These are phyloP conservation scores for Cylindroiulus punctatus DNA, from an alignment of 2,888 invertebrate species.

Conservation along the genomic window DNA sequence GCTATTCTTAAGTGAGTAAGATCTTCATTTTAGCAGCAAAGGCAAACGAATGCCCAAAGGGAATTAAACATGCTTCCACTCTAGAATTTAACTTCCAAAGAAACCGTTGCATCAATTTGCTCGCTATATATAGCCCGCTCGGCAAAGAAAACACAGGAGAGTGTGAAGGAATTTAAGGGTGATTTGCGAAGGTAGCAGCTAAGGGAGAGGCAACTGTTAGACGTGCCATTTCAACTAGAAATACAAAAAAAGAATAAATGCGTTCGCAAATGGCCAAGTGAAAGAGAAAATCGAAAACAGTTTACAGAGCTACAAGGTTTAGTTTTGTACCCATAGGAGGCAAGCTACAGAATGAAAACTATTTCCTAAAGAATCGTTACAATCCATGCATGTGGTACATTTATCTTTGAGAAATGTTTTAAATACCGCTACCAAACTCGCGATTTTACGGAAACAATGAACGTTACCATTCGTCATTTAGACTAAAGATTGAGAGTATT, in stretches of 20 bases:
- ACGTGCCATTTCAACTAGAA: background rate
- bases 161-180: slow-evolving; percentile 45
- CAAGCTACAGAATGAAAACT: background rate
- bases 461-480: background rate
- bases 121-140: slow-evolving; percentile 8
- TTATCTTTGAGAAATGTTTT: background rate
- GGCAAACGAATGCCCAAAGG: slow-evolving; percentile 48
- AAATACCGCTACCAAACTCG: background rate
- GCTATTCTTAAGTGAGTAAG: slow-evolving; percentile 36
- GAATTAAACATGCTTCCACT: slow-evolving; percentile 51
- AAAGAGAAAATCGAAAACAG: slow-evolving; percentile 12
- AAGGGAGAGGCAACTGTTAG: background rate
- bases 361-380: background rate
- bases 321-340: background rate
- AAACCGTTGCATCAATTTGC: slow-evolving; percentile 48
- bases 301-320: background rate
- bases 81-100: slow-evolving; percentile 52
- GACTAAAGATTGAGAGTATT: background rate
- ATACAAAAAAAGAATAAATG: background rate
- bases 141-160: background rate
- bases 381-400: background rate
- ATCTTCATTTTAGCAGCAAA: slow-evolving; percentile 43
- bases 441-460: background rate
- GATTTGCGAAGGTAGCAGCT: slow-evolving; percentile 16
- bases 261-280: background rate